phyloP scores from a whole-genome alignment of 2,888 invertebrate genomes.

The Prosapia bicincta region DNA sequence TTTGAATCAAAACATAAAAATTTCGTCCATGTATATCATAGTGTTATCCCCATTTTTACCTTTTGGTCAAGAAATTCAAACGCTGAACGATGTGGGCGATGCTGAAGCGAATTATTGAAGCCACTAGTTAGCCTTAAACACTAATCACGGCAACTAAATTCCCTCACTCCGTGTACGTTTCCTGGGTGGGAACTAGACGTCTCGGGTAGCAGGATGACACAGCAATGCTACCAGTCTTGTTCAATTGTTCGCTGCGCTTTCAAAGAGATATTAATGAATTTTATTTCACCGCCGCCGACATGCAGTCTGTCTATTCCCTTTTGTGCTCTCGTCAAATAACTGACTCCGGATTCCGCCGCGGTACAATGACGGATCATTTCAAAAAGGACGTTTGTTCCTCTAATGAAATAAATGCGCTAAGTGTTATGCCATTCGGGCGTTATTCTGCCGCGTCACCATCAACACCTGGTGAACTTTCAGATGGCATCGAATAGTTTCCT shows the following conservation, averaged over 20 bases:
- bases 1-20: no score
- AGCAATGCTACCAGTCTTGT: conserved; percentile 23
- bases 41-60: no score
- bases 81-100: no score
- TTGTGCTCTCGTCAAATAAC: not conserved
- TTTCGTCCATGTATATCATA: no score
- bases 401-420: not conserved
- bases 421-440: not conserved
- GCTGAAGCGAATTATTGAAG: no score
- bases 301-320: conserved; percentile 7
- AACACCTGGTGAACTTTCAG: no score
- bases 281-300: conserved; percentile 7
- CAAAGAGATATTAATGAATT: conserved; percentile 24
- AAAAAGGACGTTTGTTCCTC: not conserved
- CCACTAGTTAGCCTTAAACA: no score
- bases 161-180: not conserved
- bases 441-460: no score
- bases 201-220: conserved; percentile 14
- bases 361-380: not conserved
- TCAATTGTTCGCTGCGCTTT: conserved; percentile 18
- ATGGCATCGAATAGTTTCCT: no score
- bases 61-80: no score
- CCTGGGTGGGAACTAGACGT: not conserved
- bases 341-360: not conserved
- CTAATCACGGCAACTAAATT: no score